Percentiles rank a stretch among this genome's conserved stretches.
These are phyloP conservation scores for Platygyra sinensis DNA, from an alignment of 64 coral and sea anemone genomes.

Conservation along the genomic window DNA sequence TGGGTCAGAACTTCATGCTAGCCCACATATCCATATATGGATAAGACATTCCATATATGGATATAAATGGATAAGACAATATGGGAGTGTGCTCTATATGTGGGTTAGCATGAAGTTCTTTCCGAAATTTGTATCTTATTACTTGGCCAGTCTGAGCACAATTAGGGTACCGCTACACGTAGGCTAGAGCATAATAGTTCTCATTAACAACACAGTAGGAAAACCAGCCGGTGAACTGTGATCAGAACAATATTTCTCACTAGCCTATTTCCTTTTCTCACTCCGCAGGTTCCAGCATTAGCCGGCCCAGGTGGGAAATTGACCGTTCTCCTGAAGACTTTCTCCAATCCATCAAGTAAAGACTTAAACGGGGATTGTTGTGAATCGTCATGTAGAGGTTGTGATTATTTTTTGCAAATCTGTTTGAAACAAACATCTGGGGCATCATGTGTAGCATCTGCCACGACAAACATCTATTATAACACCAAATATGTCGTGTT, in stretches of 20 bases:
- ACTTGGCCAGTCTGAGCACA: too few species aligned
- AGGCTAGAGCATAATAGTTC: too few species aligned
- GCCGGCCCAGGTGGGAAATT: constrained; percentile 58
- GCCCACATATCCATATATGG: too few species aligned
- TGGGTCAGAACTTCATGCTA: too few species aligned
- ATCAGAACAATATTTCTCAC: not conserved
- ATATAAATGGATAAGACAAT: too few species aligned
- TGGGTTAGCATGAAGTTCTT: too few species aligned
- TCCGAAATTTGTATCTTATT: too few species aligned
- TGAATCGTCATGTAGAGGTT: constrained; percentile 58
- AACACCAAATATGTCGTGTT: constrained; percentile 78
- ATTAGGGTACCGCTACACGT: too few species aligned
- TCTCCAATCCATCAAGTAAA: constrained; percentile 61
- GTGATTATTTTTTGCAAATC: constrained; percentile 74
- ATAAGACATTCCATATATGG: too few species aligned
- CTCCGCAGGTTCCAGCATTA: not conserved
- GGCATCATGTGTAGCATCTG: constrained; percentile 20
- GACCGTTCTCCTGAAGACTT: constrained; percentile 50
- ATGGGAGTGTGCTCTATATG: too few species aligned
- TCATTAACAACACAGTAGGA: too few species aligned
- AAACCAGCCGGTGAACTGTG: not conserved
- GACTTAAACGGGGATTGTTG: constrained; percentile 71
- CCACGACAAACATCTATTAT: constrained; percentile 55
- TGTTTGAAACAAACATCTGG: constrained; percentile 52
- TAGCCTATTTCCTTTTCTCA: not conserved